Evolutionary conservation across 2,113 vertebrate species (phyloP), one percentile per base, ranked within the genome.

Genomic region (Microtus montanus): DNA sequence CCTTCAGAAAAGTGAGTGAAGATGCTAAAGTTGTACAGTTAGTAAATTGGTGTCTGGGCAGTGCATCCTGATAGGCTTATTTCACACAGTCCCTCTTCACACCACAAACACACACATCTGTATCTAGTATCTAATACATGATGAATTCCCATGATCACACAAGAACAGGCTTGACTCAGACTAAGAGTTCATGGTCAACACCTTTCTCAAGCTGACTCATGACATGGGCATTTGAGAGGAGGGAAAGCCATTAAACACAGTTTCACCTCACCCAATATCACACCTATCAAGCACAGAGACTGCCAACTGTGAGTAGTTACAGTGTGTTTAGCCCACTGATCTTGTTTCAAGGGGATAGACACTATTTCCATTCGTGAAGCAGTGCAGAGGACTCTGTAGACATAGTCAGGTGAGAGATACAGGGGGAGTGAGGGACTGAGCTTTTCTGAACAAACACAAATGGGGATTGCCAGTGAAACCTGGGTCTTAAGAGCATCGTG

Each of bases 401-500:
- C 26, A 30, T 33, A 17, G 28, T 22, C 35, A 22, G 58, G 38
- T 80, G 22, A 33, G 35, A 61, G 4, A 13, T 52, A 7, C 26
- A 8, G 38, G 54, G 82, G n/a, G 12, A n/a, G 2, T 2, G 19
- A 47, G 28, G 10, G 30, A 38, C n/a, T 54, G 41, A 19, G 20
- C n/a, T 89, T 88, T 71, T 30, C 12, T 0, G 24, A 19, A n/a
- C 33, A 78, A 15, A 20, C 3, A 0, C 4, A 2, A 35, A 35
- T 47, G 47, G 26, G 52, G 49, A 26, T 26, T 12, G 1, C 24
- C 47, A 26, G 4, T 4, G 71, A 71, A 49, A 26, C 38, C 4
- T 5, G 24, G 17, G 20, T 9, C 7, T 13, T 30, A 22, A 70
- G 14, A 30, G 9, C 3, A 24, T 0, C 44, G 8, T 0, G 35